Conservation (phyloP, 2,113 vertebrate species). For the Syngnathoides biaculeatus region DNA sequence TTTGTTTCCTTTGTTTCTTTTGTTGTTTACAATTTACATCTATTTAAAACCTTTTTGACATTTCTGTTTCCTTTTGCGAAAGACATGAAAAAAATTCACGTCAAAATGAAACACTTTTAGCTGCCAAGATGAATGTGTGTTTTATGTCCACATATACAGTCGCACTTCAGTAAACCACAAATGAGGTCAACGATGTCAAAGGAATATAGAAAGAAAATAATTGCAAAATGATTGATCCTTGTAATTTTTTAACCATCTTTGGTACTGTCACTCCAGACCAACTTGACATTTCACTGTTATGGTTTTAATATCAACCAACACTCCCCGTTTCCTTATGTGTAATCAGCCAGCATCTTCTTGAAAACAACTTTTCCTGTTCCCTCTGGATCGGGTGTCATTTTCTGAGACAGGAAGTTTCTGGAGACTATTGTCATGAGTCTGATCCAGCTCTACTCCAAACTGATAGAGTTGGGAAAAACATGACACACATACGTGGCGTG, state of each 20-base stretch:
- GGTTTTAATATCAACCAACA: not conserved
- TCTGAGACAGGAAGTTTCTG: slow-evolving; percentile 41
- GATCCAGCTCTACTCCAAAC: slow-evolving; percentile 7
- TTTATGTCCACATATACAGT: not conserved
- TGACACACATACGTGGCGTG: not conserved
- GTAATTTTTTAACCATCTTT: not conserved
- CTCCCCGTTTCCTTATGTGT: slow-evolving; percentile 39
- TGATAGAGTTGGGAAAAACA: slow-evolving; percentile 6
- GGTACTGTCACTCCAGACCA: not conserved
- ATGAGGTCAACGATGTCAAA: not conserved
- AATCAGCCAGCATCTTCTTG: slow-evolving; percentile 45
- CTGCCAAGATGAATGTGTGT: too few species aligned
- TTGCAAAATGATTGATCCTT: not conserved
- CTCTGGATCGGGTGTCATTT: slow-evolving; percentile 40
- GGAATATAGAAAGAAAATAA: not conserved
- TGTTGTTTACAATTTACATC: not conserved
- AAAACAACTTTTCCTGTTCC: slow-evolving; percentile 51
- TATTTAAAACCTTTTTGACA: too few species aligned
- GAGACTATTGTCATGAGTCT: slow-evolving; percentile 10
- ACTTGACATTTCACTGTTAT: not conserved
- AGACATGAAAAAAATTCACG: not conserved
- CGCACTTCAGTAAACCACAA: not conserved
- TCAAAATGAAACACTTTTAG: not conserved
- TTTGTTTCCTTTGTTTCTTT: not conserved
- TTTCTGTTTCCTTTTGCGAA: too few species aligned